Evolutionary conservation across 2,113 vertebrate species (phyloP), one percentile per base, ranked within the genome.

Genomic region (Hemiscyllium ocellatum): DNA sequence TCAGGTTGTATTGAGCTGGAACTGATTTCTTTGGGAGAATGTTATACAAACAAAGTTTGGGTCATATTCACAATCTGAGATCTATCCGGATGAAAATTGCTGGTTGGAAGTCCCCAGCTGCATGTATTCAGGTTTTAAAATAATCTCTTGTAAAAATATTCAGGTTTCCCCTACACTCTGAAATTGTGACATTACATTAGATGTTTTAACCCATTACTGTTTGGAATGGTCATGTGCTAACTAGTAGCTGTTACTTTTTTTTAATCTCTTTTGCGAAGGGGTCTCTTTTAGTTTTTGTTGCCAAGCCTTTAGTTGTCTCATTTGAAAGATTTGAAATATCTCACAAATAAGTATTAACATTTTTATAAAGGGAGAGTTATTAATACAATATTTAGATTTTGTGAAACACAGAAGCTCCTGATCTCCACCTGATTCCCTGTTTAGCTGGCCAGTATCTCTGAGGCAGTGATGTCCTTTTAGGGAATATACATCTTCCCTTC

Each of bases 101-200:
- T 17, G 13, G 85, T 13, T 52, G 50, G 24, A 61, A 37, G 17
- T 68, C 89, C 66, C 12, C 17, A 66, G 37, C 33, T 68, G 89
- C 56, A 24, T 61, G 0, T 37, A 66, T 2, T 24, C 7, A 1
- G n/a, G 7, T 68, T 93, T 93, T 93, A 68, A 66, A n/a, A 19
- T 93, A 93, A 93, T n/a, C 37, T 66, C n/a, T 93, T 66, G 37
- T 42, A 65, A 91, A 56, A 37, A 65, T 91, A 91, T 65, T 93
- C 19, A 22, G 17, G 37, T 1, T 37, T 0, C 26, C 12, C 29
- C 50, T 12, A 52, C 1, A 13, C 86, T 29, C 26, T 13, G 4
- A 33, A 61, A 24, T 22, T 29, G 19, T 15, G 19, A 83, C n/a
- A 42, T 42, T 83, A 5, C n/a, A 17, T 83, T 20, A 20, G 37